Conservation (phyloP, 2,797 vertebrate species). For the Setipinna tenuifilis region DNA sequence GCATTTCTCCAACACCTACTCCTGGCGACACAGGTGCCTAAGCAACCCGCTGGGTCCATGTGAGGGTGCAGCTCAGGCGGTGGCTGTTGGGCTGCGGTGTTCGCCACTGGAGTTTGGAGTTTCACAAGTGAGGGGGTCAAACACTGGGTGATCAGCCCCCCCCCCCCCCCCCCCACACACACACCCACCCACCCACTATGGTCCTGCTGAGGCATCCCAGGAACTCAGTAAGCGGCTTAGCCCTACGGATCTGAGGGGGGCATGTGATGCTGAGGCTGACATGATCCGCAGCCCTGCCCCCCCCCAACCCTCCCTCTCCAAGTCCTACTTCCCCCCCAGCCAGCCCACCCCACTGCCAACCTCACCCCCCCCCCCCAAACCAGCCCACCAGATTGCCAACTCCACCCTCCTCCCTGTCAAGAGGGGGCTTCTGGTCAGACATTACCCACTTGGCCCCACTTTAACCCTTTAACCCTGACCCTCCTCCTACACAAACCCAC, state of each 20-base stretch:
- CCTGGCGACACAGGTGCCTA: not conserved
- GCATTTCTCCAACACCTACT: not conserved
- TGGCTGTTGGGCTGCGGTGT: not conserved
- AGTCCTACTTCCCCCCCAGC: not conserved
- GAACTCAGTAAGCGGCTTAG: slow-evolving; percentile 82
- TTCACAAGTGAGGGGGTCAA: not conserved
- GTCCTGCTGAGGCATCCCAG: slow-evolving; percentile 70
- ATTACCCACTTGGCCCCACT: not conserved
- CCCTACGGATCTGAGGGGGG: slow-evolving; percentile 69
- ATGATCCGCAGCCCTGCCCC: slow-evolving; percentile 63
- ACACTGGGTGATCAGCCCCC: not conserved
- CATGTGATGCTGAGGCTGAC: slow-evolving; percentile 78
- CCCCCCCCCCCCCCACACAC: not conserved
- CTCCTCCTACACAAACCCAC: not conserved
- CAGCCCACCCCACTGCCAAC: not conserved
- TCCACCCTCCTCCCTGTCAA: not conserved
- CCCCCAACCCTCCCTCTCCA: not conserved
- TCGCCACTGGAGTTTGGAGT: not conserved
- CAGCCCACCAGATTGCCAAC: not conserved
- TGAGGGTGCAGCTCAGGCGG: not conserved
- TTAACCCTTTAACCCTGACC: slow-evolving; percentile 16
- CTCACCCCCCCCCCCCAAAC: not conserved
- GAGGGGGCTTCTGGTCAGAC: not conserved
- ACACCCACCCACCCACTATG: not conserved
- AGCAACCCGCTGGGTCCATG: not conserved